Conservation (phyloP, 2,113 vertebrate genomes). For the Labeo rohita region DNA sequence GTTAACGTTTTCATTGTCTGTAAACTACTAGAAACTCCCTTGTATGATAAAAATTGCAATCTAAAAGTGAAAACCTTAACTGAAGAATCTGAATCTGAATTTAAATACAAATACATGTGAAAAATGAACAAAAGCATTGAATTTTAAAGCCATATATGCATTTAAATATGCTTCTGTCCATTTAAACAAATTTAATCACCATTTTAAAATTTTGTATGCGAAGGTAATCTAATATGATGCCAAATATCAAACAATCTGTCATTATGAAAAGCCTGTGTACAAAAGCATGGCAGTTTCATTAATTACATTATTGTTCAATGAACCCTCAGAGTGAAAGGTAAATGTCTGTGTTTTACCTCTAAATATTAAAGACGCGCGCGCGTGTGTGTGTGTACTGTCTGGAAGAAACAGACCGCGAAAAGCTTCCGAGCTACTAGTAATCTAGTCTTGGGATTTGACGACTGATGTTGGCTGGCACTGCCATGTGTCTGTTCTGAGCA, state of each 20-base stretch:
- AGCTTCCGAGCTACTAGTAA: neutral
- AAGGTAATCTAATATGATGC: neutral
- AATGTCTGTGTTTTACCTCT: neutral
- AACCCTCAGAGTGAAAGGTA: neutral
- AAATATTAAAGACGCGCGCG: too few relatives aligned
- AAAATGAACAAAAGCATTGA: neutral
- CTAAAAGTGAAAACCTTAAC: neutral
- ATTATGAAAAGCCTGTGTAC: neutral
- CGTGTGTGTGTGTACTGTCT: neutral
- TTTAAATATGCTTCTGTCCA: neutral
- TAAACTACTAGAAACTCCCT: neutral
- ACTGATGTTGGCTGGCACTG: slow-evolving; percentile 9
- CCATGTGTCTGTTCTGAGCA: slow-evolving; percentile 10
- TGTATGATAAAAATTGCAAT: too few relatives aligned
- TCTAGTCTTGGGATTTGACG: neutral
- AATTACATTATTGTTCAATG: slow-evolving; percentile 5
- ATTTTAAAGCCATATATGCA: neutral
- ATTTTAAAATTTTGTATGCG: neutral
- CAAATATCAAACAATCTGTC: neutral
- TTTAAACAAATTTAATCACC: neutral
- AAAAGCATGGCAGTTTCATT: slow-evolving; percentile 7
- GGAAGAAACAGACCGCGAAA: neutral
- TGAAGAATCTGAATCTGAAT: neutral
- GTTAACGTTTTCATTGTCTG: neutral
- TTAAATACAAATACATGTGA: neutral